These are phyloP conservation scores for Agrilus mali DNA, from an alignment of 2,888 invertebrate species.

Conservation along the genomic window DNA sequence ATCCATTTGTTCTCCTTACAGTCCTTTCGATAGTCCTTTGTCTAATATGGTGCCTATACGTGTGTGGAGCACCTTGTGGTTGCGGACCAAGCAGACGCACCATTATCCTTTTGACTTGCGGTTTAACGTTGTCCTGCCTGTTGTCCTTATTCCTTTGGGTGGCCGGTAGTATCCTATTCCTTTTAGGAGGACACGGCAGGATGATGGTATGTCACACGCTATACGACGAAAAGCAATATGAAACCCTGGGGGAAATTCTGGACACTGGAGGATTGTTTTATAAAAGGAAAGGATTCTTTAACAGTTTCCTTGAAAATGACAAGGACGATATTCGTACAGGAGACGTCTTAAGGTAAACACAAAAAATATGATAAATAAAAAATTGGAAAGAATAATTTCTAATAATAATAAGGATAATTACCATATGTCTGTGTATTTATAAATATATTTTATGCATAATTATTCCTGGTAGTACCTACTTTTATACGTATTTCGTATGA, in stretches of 20 bases:
- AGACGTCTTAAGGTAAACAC: constrained; percentile 38
- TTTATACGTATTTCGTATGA: too few species aligned
- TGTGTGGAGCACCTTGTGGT: constrained; percentile 36
- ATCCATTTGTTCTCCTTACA: too few species aligned
- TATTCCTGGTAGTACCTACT: too few species aligned
- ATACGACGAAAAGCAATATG: constrained; percentile 52
- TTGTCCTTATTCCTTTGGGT: constrained; percentile 48
- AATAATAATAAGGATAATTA: too few species aligned
- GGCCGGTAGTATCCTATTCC: constrained; percentile 42
- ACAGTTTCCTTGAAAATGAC: constrained; percentile 37
- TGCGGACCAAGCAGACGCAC: constrained; percentile 27
- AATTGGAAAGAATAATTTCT: background rate
- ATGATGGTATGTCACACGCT: constrained; percentile 60
- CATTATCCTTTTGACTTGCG: constrained; percentile 29
- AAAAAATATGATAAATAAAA: constrained; percentile 16
- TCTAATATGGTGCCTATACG: constrained; percentile 38
- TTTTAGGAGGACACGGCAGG: constrained; percentile 53
- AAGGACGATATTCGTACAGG: constrained; percentile 41
- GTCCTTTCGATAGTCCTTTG: constrained; percentile 20
- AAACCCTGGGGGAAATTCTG: constrained; percentile 48
- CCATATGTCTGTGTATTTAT: too few species aligned
- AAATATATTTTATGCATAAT: too few species aligned
- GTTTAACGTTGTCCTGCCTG: constrained; percentile 43
- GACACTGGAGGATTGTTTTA: constrained; percentile 54
- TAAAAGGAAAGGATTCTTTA: constrained; percentile 41